Conservation (phyloP, 2,797 vertebrate genomes). For the Coregonus suidteri region DNA sequence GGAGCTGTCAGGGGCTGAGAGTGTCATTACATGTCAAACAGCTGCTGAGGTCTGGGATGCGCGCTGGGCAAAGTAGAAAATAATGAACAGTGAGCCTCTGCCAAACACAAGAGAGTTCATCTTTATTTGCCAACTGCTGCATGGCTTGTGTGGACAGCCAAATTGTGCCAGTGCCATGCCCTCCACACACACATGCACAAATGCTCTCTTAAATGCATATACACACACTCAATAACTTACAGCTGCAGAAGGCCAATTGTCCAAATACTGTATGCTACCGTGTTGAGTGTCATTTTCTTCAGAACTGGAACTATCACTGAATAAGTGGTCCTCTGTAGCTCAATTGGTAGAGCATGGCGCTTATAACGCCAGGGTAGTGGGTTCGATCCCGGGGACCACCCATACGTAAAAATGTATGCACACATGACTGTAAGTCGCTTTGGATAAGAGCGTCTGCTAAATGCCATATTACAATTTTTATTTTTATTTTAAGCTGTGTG, state of each 20-base stretch:
- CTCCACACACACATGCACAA: conserved; percentile 46
- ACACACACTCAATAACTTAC: conserved; percentile 13
- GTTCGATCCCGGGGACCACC: too few species aligned
- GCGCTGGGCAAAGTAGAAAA: conserved; percentile 86
- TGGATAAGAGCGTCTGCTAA: too few species aligned
- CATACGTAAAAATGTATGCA: too few species aligned
- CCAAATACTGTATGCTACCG: background rate
- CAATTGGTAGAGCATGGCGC: too few species aligned
- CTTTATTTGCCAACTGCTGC: conserved; percentile 91
- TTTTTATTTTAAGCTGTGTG: too few species aligned
- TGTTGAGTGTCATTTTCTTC: background rate
- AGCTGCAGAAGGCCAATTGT: background rate
- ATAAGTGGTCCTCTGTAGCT: too few species aligned
- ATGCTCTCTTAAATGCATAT: background rate
- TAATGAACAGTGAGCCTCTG: conserved; percentile 85
- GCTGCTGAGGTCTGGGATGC: conserved; percentile 92
- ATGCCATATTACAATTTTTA: too few species aligned
- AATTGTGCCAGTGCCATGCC: conserved; percentile 65
- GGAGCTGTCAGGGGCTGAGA: conserved; percentile 94
- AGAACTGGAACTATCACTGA: background rate
- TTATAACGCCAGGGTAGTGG: too few species aligned
- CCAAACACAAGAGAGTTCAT: conserved; percentile 90
- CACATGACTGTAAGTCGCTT: too few species aligned
- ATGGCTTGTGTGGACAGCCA: conserved; percentile 72
- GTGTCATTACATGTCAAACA: conserved; percentile 93